Base-by-base conservation (phyloP, 2,797 vertebrate genomes). In the Spinibarbus caldwelli region DNA sequence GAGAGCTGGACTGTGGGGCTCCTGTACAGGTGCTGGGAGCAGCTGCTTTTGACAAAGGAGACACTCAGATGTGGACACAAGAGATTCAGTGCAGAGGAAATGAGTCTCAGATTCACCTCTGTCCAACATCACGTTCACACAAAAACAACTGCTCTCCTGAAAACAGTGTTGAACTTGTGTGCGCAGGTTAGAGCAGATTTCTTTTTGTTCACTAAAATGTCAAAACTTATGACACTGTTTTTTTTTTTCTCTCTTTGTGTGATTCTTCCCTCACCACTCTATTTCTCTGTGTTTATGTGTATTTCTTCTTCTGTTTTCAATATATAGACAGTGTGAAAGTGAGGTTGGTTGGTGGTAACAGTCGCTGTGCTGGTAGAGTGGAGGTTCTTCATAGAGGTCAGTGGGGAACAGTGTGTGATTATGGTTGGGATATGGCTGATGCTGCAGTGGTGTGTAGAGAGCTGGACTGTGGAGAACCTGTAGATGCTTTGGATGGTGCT, bases 361-460 rank as follows among this genome's bases (percentile, higher is more conserved):
- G 72, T 52, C 72, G 12, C 29, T 75, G 72, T 45, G 23, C 43
- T 29, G 72, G 72, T 17, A 47, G 49, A 52, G 49, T 52, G 49
- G 49, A 52, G 49, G 49, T 52, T 52, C 49, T 7, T 21, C 49
- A 52, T 7, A 52, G 57, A 62, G 49, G 49, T 21, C 49, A 52
- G 17, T 52, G 49, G 49, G 49, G 49, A 52, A 73, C 71, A 14
- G 45, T 75, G 8, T 75, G 72, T 43, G 1, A 0, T 43, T 3
- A 3, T 75, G 43, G 47, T 52, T 93, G 92, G 92, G 8, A 54
- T 57, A 26, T 26, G 3, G 19, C 68, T 0, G 88, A 90, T n/a
- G 84, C 85, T 12, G 15, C 81, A 0, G 88, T 94, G 73, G 14
- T 92, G 64, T 95, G 94, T 83, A 43, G 3, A 57, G 92, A 94